A percentile compares a stretch with the other conserved stretches of the same genome.
These are phyloP conservation scores for Acanthisitta chloris DNA, from an alignment of 2,113 vertebrate genomes.

Conservation along the genomic window DNA sequence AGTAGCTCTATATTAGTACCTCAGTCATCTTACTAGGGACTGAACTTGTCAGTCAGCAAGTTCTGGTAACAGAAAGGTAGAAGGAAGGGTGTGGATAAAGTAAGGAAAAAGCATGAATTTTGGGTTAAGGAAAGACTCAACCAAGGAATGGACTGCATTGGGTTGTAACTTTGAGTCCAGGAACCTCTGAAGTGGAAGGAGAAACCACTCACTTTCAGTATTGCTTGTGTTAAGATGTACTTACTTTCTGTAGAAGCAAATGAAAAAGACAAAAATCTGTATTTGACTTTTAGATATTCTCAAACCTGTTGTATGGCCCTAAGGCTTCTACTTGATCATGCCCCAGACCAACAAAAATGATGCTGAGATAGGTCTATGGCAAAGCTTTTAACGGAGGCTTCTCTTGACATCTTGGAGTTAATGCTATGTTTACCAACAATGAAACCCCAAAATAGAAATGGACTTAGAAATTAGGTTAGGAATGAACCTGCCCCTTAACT, in stretches of 20 bases:
- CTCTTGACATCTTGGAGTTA: background rate
- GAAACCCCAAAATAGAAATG: background rate
- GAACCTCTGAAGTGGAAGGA: background rate
- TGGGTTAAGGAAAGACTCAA: background rate
- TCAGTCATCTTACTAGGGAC: background rate
- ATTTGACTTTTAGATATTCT: background rate
- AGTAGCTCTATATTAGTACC: background rate
- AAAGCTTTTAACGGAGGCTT: background rate
- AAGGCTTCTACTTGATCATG: background rate
- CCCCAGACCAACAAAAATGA: background rate
- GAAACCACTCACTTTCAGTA: background rate
- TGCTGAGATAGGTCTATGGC: background rate
- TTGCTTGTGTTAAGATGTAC: background rate
- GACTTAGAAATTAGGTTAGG: background rate
- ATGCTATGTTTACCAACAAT: background rate
- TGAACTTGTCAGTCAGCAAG: background rate
- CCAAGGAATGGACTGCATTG: background rate
- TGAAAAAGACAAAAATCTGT: background rate
- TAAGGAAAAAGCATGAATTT: background rate
- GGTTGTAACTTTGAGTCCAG: background rate
- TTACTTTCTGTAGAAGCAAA: background rate
- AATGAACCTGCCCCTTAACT: background rate
- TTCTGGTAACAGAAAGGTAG: background rate
- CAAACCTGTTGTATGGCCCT: background rate
- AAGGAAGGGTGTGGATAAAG: background rate